Evolutionary conservation across 2,113 vertebrate species (phyloP).

Genomic region (Sporophila hypoxantha): DNA sequence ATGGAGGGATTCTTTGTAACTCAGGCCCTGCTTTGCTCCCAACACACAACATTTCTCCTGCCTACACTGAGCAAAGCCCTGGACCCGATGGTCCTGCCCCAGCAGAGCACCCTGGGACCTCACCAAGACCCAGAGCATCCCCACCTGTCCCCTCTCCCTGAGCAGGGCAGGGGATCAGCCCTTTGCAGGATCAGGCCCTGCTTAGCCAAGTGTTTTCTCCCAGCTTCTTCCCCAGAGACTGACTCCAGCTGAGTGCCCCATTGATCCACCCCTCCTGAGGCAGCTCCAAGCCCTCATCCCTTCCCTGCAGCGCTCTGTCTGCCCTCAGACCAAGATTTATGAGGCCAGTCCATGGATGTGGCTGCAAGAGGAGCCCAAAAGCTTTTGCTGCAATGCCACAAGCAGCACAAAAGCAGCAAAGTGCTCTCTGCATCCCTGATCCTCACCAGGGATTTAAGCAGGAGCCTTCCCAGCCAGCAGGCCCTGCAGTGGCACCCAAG

Average conservation of each 20-base stretch:
- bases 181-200: background rate
- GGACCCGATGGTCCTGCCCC: rapidly evolving
- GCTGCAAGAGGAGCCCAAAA: background rate
- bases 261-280: background rate
- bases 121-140: background rate
- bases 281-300: background rate
- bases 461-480: background rate
- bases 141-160: background rate
- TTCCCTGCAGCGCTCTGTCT: background rate
- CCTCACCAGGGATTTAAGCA: background rate
- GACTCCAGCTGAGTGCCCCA: background rate
- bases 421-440: background rate
- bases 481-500: background rate
- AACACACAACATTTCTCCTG: background rate
- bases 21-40: background rate
- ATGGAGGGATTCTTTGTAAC: background rate
- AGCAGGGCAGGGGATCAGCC: background rate
- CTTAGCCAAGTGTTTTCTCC: background rate
- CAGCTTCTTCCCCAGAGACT: background rate
- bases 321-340: slow-evolving; percentile 5
- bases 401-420: background rate
- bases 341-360: background rate
- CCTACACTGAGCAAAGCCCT: background rate
- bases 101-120: background rate
- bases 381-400: background rate